phyloP scores from a whole-genome alignment of 2,888 invertebrate genomes.

The Boloria selene region DNA sequence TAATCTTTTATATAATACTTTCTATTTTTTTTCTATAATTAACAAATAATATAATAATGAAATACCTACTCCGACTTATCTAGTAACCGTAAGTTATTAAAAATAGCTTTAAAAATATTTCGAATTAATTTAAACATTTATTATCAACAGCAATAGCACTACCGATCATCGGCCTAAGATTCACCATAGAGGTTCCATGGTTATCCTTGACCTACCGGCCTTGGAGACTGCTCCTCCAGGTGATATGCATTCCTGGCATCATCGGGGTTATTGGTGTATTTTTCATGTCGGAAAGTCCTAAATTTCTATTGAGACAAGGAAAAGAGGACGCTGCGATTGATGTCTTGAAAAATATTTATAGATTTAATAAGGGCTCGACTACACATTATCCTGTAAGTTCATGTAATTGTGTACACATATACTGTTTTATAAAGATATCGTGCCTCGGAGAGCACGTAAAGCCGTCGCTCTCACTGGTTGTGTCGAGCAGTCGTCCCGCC shows the following conservation, averaged over 20 bases:
- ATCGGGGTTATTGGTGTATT: conserved; percentile 80
- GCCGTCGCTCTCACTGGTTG: too few species aligned
- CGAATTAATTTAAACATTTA: not conserved
- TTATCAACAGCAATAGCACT: conserved; percentile 57
- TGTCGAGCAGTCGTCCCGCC: too few species aligned
- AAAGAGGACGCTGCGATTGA: conserved; percentile 80
- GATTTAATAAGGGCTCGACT: conserved; percentile 51
- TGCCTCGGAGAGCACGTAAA: too few species aligned
- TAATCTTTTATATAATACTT: too few species aligned
- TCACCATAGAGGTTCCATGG: conserved; percentile 61
- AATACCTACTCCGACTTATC: too few species aligned
- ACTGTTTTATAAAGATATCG: too few species aligned
- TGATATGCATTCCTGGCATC: conserved; percentile 84
- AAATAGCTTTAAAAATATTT: too few species aligned
- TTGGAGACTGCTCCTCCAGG: conserved; percentile 87
- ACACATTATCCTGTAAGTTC: conserved; percentile 54
- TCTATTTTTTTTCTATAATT: too few species aligned
- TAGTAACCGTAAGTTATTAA: too few species aligned
- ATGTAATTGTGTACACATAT: not conserved
- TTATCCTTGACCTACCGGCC: conserved; percentile 83
- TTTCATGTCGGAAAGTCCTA: conserved; percentile 88
- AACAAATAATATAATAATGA: too few species aligned
- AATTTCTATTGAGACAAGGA: conserved; percentile 85
- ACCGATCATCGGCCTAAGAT: conserved; percentile 55
- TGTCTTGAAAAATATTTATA: conserved; percentile 55